Evolutionary conservation across 2,888 invertebrate species (phyloP).

Genomic region (Arrhopalites spinosus): DNA sequence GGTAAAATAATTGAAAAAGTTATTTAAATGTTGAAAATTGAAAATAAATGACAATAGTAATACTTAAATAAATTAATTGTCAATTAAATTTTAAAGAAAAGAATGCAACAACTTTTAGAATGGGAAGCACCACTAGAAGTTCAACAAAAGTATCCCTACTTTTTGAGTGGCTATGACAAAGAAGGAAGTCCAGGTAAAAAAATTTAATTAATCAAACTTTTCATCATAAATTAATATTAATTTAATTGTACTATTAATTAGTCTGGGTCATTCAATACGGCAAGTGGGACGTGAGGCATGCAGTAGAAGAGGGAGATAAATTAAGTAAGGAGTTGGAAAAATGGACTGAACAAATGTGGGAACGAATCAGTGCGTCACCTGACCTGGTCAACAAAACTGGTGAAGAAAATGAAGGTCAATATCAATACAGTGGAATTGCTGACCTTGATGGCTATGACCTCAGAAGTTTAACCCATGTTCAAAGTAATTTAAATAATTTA

Average conservation of each 20-base stretch:
- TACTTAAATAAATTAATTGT: no score
- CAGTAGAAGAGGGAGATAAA: background rate
- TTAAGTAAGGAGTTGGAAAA: background rate
- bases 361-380: background rate
- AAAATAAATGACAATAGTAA: no score
- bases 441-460: background rate
- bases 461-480: background rate
- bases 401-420: background rate
- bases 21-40: no score
- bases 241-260: background rate
- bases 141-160: background rate
- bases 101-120: no score
- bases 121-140: background rate
- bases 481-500: background rate
- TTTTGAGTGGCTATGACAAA: background rate
- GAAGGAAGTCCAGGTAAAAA: background rate
- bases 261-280: background rate
- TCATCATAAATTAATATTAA: background rate
- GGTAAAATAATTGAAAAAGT: no score
- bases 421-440: background rate
- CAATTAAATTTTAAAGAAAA: no score
- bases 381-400: background rate
- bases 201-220: background rate
- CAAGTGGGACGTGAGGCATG: background rate
- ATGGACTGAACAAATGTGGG: background rate